phyloP scores from a whole-genome alignment of 2,888 invertebrate species.

The Alentia gelatinosa region DNA sequence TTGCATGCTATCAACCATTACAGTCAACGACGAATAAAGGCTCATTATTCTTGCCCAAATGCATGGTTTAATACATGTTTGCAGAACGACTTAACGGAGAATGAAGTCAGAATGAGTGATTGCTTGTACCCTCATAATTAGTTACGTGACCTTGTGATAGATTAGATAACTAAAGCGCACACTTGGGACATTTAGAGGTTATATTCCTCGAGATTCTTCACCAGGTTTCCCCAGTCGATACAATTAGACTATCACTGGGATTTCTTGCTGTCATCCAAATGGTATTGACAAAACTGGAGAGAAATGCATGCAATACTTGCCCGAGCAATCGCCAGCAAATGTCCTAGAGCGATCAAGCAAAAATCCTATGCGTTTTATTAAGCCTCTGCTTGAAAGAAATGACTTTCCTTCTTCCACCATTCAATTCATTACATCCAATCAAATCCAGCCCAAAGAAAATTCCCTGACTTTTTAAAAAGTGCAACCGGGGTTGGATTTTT shows the following conservation, averaged over 20 bases:
- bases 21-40: too few species aligned
- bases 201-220: neutral
- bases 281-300: neutral
- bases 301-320: neutral
- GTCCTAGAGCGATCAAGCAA: neutral
- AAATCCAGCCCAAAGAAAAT: neutral
- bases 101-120: neutral
- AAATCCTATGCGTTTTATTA: neutral
- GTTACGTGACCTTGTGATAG: neutral
- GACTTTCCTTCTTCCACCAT: neutral
- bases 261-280: neutral
- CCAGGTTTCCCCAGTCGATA: neutral
- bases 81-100: too few species aligned
- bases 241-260: neutral
- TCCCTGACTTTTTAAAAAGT: neutral
- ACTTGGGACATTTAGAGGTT: neutral
- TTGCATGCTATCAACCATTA: too few species aligned
- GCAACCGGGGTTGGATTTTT: neutral
- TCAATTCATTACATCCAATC: conserved; percentile 11
- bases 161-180: neutral
- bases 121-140: neutral
- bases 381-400: neutral
- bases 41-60: too few species aligned
- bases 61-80: too few species aligned
- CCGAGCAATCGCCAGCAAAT: neutral